Conservation (phyloP, 2,888 invertebrate genomes). For the Elmis aenea region DNA sequence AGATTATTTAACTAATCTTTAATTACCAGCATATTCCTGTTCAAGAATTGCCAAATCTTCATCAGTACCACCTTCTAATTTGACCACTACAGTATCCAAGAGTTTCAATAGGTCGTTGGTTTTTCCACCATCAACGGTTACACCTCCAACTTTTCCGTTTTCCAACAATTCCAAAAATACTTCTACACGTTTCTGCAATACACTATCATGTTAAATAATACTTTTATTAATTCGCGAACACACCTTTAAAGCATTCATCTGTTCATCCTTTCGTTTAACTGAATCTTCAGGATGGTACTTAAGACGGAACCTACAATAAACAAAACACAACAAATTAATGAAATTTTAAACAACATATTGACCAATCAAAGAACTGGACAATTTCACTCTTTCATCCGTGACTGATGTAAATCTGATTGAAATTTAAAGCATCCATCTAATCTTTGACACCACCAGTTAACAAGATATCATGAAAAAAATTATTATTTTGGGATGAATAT, state of each 20-base stretch:
- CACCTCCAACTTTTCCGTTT: conserved; percentile 65
- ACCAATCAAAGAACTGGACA: too few species aligned
- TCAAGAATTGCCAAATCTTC: conserved; percentile 86
- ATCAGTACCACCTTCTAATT: conserved; percentile 88
- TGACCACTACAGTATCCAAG: conserved; percentile 94
- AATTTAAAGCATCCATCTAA: too few species aligned
- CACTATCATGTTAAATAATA: neutral
- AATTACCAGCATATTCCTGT: conserved; percentile 51
- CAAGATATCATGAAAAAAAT: conserved; percentile 11
- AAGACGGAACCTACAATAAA: conserved; percentile 85
- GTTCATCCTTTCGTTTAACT: conserved; percentile 82
- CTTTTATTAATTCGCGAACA: conserved; percentile 14
- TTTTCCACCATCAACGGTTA: conserved; percentile 82
- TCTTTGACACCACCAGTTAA: too few species aligned
- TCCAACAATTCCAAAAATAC: conserved; percentile 84
- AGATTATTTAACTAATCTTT: too few species aligned
- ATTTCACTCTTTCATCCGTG: too few species aligned
- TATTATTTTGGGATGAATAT: conserved; percentile 3
- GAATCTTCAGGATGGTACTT: conserved; percentile 99
- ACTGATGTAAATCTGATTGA: too few species aligned
- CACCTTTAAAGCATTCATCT: conserved; percentile 75
- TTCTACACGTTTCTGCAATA: conserved; percentile 70
- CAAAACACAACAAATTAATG: conserved; percentile 27
- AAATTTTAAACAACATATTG: too few species aligned
- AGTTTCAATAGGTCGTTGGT: conserved; percentile 77